A percentile compares a stretch with the other conserved stretches of the same genome.
Conservation (phyloP, 2,797 vertebrate species). For the Pseudochirops corinnae region DNA sequence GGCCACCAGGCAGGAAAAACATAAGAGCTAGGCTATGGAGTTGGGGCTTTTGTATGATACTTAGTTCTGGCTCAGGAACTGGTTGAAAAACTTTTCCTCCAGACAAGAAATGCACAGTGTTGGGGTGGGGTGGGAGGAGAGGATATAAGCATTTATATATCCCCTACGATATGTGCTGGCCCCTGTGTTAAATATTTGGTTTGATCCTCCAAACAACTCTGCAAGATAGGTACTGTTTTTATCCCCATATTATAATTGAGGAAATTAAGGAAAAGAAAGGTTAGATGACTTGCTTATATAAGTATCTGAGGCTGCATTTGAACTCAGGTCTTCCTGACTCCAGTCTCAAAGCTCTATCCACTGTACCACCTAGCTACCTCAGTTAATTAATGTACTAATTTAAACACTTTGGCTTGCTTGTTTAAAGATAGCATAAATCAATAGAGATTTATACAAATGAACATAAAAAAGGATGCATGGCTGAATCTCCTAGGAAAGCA, state of each 20-base stretch:
- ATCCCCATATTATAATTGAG: background rate
- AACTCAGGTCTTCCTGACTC: background rate
- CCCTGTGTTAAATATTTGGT: background rate
- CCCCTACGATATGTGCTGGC: background rate
- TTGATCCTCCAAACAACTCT: background rate
- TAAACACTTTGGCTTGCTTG: background rate
- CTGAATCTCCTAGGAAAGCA: background rate
- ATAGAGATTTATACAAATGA: constrained; percentile 21
- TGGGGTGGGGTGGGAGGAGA: too few species aligned
- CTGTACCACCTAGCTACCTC: background rate
- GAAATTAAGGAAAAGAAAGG: background rate
- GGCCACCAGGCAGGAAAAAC: too few species aligned
- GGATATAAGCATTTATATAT: background rate
- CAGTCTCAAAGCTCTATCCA: background rate
- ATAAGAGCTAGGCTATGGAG: too few species aligned
- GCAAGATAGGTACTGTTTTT: background rate
- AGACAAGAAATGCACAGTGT: background rate
- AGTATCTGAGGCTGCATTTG: background rate
- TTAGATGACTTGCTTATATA: background rate
- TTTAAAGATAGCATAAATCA: constrained; percentile 44
- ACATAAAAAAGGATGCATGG: background rate
- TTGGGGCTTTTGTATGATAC: background rate
- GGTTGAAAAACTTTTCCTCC: background rate
- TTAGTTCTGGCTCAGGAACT: background rate
- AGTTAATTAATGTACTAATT: background rate